These are phyloP conservation scores for Dryadula phaetusa DNA, from an alignment of 2,888 invertebrate species.

Conservation along the genomic window DNA sequence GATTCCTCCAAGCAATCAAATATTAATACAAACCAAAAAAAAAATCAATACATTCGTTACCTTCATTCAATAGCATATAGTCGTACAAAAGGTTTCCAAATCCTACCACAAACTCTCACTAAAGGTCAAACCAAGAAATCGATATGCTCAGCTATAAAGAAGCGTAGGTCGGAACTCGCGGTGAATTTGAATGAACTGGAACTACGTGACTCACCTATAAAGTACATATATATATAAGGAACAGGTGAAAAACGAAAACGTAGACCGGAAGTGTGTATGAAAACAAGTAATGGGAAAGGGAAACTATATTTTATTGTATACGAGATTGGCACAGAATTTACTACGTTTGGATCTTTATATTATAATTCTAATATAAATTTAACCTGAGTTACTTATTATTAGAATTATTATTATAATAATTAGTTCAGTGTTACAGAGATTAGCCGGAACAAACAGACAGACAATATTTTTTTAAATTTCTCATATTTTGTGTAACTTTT, in stretches of 20 bases:
- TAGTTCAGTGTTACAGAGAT: too few relatives aligned
- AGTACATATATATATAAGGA: not conserved
- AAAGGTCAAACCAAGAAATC: conserved; percentile 40
- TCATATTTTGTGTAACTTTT: too few relatives aligned
- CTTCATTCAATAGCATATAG: not conserved
- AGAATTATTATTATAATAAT: too few relatives aligned
- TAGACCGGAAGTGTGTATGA: not conserved
- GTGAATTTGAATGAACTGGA: conserved; percentile 38
- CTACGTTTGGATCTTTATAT: too few relatives aligned
- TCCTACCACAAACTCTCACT: conserved; percentile 32
- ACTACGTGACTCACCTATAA: conserved; percentile 5
- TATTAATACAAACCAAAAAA: not conserved
- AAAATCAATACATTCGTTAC: not conserved
- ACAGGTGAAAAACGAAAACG: conserved; percentile 15
- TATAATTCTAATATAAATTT: too few relatives aligned
- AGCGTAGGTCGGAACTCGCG: conserved; percentile 63
- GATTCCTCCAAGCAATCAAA: not conserved
- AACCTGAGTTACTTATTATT: too few relatives aligned
- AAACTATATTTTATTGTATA: not conserved
- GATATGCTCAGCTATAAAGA: conserved; percentile 38
- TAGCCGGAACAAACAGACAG: too few relatives aligned
- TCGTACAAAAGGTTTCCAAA: conserved; percentile 22
- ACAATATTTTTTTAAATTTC: too few relatives aligned
- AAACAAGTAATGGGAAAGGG: not conserved
- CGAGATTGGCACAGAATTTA: too few relatives aligned